Evolutionary conservation across 1,140 invertebrate genomes (phyloP).

Genomic region (Tachypleus tridentatus): DNA sequence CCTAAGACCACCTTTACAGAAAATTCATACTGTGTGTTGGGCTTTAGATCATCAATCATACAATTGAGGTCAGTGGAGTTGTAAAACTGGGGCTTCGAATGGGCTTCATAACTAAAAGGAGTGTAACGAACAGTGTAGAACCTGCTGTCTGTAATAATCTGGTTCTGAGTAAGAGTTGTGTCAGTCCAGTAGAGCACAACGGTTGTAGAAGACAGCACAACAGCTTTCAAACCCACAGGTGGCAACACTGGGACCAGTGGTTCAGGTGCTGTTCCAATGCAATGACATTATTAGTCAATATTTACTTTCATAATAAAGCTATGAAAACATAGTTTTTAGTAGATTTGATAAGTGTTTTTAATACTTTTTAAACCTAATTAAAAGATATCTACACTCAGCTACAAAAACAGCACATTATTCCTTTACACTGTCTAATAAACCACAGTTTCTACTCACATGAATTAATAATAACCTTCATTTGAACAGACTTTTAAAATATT

Average conservation of each 20-base stretch:
- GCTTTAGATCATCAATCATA: conserved; percentile 82
- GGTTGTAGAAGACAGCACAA: conserved; percentile 68
- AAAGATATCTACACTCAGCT: too few relatives aligned
- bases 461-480: too few relatives aligned
- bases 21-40: conserved; percentile 92
- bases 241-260: conserved; percentile 58
- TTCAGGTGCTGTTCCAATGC: conserved; percentile 20
- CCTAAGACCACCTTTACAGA: conserved; percentile 75
- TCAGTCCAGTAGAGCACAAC: conserved; percentile 95
- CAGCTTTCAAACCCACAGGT: conserved; percentile 80
- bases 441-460: too few relatives aligned
- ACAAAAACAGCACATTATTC: too few relatives aligned
- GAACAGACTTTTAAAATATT: too few relatives aligned
- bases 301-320: not conserved
- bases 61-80: conserved; percentile 84
- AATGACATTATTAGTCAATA: not conserved
- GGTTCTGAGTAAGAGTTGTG: conserved; percentile 62
- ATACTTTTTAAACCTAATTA: too few relatives aligned
- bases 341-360: too few relatives aligned
- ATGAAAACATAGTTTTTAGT: too few relatives aligned
- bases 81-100: conserved; percentile 53
- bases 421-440: too few relatives aligned
- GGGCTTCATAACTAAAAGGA: conserved; percentile 41
- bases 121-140: conserved; percentile 69
- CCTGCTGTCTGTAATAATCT: conserved; percentile 65